Evolutionary conservation across 37 sponge, comb jelly and placozoan species (phyloP).

Genomic region (Lycopodina hypogea): DNA sequence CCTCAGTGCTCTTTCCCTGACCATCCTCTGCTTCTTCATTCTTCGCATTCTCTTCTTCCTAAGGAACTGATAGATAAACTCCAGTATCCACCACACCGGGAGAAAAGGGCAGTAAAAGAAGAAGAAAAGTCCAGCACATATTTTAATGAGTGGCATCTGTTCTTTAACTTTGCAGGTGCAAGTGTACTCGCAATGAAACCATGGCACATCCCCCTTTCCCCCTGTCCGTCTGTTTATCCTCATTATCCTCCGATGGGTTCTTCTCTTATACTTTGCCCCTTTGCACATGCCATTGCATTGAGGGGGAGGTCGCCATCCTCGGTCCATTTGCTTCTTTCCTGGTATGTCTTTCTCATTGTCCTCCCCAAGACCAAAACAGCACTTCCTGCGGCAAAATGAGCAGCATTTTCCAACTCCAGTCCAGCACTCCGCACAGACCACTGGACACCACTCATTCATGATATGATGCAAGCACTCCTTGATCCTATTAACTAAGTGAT

Average conservation of each 20-base stretch:
- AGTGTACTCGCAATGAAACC: slow-evolving; percentile 63
- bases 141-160: slow-evolving; percentile 38
- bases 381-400: neutral
- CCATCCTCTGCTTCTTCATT: slow-evolving; percentile 28
- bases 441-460: slow-evolving; percentile 11
- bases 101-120: slow-evolving; percentile 82
- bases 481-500: neutral
- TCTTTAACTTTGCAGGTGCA: slow-evolving; percentile 75
- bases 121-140: slow-evolving; percentile 63
- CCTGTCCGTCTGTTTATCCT: slow-evolving; percentile 57
- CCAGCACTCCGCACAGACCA: neutral
- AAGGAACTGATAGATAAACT: slow-evolving; percentile 21
- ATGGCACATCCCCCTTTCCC: slow-evolving; percentile 25
- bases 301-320: slow-evolving; percentile 38
- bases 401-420: neutral
- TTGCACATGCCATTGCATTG: slow-evolving; percentile 72
- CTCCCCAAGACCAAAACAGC: slow-evolving; percentile 1
- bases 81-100: slow-evolving; percentile 73
- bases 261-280: slow-evolving; percentile 61
- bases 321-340: neutral
- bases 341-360: neutral
- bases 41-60: slow-evolving; percentile 34
- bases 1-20: slow-evolving; percentile 38
- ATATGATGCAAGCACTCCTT: neutral
- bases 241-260: slow-evolving; percentile 52